These are phyloP conservation scores for Clarias pachynema DNA, from an alignment of 2,797 vertebrate species.

Conservation along the genomic window DNA sequence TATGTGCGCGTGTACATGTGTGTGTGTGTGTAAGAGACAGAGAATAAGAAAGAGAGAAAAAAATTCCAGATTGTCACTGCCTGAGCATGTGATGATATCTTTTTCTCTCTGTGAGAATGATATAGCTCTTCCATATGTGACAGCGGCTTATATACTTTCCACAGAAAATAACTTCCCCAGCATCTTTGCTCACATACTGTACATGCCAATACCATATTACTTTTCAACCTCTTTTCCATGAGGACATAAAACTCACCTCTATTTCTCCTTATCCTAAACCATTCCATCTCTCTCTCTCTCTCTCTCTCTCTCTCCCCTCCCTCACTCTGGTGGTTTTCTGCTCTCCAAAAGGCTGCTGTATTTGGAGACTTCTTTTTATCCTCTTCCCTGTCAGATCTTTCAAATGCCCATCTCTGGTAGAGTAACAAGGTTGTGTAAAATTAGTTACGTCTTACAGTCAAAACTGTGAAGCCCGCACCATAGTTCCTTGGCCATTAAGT, in stretches of 20 bases:
- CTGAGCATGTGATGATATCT: slow-evolving; percentile 28
- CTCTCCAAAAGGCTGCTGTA: neutral
- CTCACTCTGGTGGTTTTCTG: neutral
- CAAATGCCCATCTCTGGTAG: neutral
- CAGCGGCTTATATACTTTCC: slow-evolving; percentile 36
- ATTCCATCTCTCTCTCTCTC: slow-evolving; percentile 12
- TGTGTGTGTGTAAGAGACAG: neutral
- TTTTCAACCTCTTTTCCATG: slow-evolving; percentile 30
- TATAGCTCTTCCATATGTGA: slow-evolving; percentile 35
- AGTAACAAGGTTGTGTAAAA: slow-evolving; percentile 4
- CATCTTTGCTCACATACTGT: neutral
- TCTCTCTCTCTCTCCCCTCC: neutral
- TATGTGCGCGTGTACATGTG: neutral
- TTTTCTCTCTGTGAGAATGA: slow-evolving; percentile 30
- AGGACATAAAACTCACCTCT: slow-evolving; percentile 42
- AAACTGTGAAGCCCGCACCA: neutral
- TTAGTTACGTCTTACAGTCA: neutral
- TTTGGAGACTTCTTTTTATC: neutral
- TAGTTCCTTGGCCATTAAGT: neutral
- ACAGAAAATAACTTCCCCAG: slow-evolving; percentile 33
- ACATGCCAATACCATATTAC: slow-evolving; percentile 28
- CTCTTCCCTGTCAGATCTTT: neutral
- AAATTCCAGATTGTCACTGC: slow-evolving; percentile 34
- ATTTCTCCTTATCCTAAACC: slow-evolving; percentile 26
- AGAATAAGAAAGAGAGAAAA: neutral